Evolutionary conservation across 1,140 invertebrate genomes (phyloP).

Genomic region (Augochlora pura): DNA sequence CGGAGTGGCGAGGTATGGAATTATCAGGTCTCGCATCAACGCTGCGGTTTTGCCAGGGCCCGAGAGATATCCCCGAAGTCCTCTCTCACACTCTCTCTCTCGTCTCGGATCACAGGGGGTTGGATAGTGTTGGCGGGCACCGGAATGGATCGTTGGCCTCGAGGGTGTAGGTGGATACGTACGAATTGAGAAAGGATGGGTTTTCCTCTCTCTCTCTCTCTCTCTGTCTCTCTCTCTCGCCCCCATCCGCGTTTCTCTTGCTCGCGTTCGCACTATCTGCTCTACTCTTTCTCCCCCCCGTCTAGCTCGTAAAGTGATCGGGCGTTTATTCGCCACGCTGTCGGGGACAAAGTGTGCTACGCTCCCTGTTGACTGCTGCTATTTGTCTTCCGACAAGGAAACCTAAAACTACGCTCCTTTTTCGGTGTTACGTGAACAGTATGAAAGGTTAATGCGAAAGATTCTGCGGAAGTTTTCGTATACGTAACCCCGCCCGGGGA

Average conservation of each 20-base stretch:
- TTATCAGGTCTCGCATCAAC: constrained; percentile 67
- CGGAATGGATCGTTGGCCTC: constrained; percentile 66
- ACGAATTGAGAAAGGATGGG: constrained; percentile 64
- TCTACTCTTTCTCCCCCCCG: constrained; percentile 53
- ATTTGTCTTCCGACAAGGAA: constrained; percentile 71
- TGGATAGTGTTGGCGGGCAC: constrained; percentile 62
- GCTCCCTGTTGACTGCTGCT: constrained; percentile 67
- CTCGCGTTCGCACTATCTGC: constrained; percentile 52
- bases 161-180: constrained; percentile 64
- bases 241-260: constrained; percentile 21
- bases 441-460: constrained; percentile 61
- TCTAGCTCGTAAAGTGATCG: constrained; percentile 68
- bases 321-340: constrained; percentile 69
- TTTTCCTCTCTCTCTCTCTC: constrained; percentile 43
- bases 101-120: constrained; percentile 42
- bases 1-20: constrained; percentile 57
- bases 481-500: too few species aligned
- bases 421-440: constrained; percentile 57
- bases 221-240: constrained; percentile 16
- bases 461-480: constrained; percentile 8
- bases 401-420: constrained; percentile 67
- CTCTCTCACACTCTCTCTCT: constrained; percentile 21
- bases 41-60: constrained; percentile 56
- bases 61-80: constrained; percentile 53
- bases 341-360: constrained; percentile 72